A percentile compares a stretch with the other conserved stretches of the same genome.
Conservation (phyloP, 2,113 vertebrate species). For the Theropithecus gelada region DNA sequence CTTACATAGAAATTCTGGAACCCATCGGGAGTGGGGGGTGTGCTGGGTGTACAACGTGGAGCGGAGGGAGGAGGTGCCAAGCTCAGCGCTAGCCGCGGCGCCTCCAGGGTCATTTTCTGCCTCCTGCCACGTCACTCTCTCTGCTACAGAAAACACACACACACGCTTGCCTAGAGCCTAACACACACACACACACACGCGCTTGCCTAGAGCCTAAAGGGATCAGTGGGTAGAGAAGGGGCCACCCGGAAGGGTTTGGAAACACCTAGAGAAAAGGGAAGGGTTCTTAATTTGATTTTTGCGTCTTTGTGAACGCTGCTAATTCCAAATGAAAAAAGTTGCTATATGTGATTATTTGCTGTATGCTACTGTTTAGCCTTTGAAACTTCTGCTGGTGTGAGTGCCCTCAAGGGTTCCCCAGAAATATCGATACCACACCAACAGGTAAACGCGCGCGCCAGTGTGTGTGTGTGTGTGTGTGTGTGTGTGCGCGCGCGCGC, state of each 20-base stretch:
- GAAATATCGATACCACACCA: neutral
- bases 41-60: constrained; percentile 54
- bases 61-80: constrained; percentile 58
- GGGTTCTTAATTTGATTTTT: neutral
- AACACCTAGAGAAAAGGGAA: neutral
- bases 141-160: neutral
- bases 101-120: constrained; percentile 72
- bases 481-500: too few relatives aligned
- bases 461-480: neutral
- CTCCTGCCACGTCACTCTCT: constrained; percentile 84
- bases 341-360: neutral
- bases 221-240: neutral
- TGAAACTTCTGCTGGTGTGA: neutral
- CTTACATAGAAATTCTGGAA: neutral
- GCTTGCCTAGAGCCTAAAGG: neutral
- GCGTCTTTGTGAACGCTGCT: neutral
- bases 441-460: neutral
- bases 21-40: neutral
- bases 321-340: neutral
- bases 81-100: constrained; percentile 19
- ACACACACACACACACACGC: too few relatives aligned
- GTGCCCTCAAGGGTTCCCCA: neutral
- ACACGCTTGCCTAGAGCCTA: too few relatives aligned
- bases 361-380: neutral
- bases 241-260: neutral